Percentiles rank a stretch among this genome's conserved stretches.
Conservation (phyloP, 2,113 vertebrate species). For the Ginglymostoma cirratum region DNA sequence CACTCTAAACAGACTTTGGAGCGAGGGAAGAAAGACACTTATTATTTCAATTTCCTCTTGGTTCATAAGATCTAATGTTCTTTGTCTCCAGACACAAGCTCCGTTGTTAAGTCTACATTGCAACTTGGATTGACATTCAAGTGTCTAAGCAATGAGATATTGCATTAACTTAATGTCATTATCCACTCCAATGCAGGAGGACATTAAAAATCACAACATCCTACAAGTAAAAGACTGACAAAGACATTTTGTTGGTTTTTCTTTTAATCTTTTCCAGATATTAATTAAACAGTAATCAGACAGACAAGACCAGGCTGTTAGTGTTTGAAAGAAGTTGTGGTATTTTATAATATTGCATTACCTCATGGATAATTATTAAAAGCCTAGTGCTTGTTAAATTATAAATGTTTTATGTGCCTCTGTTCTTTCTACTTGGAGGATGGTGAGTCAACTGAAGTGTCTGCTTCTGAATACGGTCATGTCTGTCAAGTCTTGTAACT, state of each 20-base stretch:
- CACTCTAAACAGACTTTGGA: not conserved
- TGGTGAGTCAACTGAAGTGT: not conserved
- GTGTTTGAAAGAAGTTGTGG: conserved; percentile 26
- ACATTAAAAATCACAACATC: conserved; percentile 1
- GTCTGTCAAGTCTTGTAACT: not conserved
- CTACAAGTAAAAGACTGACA: not conserved
- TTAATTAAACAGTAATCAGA: conserved; percentile 30
- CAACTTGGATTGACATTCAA: not conserved
- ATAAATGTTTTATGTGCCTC: conserved; percentile 12
- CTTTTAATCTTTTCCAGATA: conserved; percentile 25
- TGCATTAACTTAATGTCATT: not conserved
- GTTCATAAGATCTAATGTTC: not conserved
- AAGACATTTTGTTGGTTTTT: conserved; percentile 11
- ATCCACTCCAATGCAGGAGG: not conserved
- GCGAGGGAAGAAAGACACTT: conserved; percentile 6
- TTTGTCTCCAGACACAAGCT: conserved; percentile 23
- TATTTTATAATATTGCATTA: conserved; percentile 4
- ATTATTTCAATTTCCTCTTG: conserved; percentile 29
- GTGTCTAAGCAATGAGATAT: conserved; percentile 9
- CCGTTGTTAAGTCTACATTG: not conserved
- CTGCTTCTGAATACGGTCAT: not conserved
- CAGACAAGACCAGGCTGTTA: not conserved
- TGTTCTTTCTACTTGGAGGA: not conserved
- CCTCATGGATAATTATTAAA: conserved; percentile 34
- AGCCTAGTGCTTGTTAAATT: not conserved